Conservation (phyloP, 1,140 invertebrate species). For the Pseudomyrmex pallidus region DNA sequence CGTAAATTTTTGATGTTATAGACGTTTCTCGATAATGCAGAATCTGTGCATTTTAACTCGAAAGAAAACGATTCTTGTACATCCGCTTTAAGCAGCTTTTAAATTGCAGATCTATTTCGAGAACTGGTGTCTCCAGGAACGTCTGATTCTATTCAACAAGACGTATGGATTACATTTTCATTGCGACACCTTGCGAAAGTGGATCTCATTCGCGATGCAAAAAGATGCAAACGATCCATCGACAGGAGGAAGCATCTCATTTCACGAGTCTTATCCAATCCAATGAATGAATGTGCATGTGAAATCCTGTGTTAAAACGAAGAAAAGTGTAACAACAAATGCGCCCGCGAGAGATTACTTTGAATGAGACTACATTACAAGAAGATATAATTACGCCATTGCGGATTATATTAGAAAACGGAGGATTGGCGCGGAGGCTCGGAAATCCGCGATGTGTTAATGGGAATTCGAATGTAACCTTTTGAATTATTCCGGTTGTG, state of each 20-base stretch:
- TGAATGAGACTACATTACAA: slow-evolving; percentile 56
- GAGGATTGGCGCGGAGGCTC: background rate
- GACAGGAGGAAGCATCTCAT: slow-evolving; percentile 51
- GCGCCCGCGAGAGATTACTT: slow-evolving; percentile 28
- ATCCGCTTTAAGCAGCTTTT: slow-evolving; percentile 56
- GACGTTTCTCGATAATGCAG: too few species aligned
- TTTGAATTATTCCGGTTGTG: slow-evolving; percentile 49
- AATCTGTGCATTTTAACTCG: slow-evolving; percentile 13
- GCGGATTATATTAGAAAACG: background rate
- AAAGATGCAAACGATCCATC: slow-evolving; percentile 58
- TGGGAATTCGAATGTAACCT: slow-evolving; percentile 25
- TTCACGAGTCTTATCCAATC: slow-evolving; percentile 53
- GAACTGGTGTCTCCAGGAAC: slow-evolving; percentile 37
- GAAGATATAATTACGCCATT: slow-evolving; percentile 39
- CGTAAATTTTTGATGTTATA: too few species aligned
- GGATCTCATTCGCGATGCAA: slow-evolving; percentile 60
- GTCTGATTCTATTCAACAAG: slow-evolving; percentile 51
- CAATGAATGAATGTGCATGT: slow-evolving; percentile 23
- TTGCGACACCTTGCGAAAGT: slow-evolving; percentile 54
- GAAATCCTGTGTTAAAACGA: slow-evolving; percentile 20
- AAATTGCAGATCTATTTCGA: slow-evolving; percentile 60
- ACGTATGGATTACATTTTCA: slow-evolving; percentile 58
- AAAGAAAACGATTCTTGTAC: slow-evolving; percentile 29
- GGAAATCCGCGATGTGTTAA: slow-evolving; percentile 39
- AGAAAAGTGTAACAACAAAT: slow-evolving; percentile 4